Evolutionary conservation across 2,113 vertebrate genomes (phyloP).

Genomic region (Athene cunicularia): DNA sequence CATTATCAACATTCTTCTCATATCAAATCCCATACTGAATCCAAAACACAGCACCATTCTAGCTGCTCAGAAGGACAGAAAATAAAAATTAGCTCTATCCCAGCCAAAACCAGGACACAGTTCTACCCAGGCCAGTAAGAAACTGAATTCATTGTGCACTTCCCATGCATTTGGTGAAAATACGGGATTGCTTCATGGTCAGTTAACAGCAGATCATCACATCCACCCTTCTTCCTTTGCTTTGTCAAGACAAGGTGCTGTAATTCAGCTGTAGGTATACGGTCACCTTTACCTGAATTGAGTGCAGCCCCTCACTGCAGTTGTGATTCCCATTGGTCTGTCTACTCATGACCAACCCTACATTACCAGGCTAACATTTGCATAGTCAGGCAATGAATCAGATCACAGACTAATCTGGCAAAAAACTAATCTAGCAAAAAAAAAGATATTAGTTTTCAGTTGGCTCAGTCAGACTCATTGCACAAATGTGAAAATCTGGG

Average conservation of each 20-base stretch:
- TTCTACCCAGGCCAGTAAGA: background rate
- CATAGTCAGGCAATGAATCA: background rate
- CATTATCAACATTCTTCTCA: too few species aligned
- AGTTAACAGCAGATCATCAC: background rate
- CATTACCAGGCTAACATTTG: background rate
- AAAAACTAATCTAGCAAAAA: background rate
- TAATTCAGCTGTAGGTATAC: background rate
- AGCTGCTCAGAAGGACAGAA: too few species aligned
- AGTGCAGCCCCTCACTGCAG: background rate
- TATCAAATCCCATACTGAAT: too few species aligned
- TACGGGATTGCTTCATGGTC: background rate
- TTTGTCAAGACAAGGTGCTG: background rate
- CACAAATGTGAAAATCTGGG: background rate
- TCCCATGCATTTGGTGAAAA: background rate
- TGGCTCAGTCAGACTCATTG: background rate
- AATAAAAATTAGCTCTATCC: too few species aligned
- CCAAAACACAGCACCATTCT: too few species aligned
- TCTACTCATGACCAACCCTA: background rate
- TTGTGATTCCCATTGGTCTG: background rate
- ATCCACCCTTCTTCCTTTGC: background rate
- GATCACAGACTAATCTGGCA: background rate
- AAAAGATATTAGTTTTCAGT: background rate
- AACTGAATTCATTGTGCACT: background rate
- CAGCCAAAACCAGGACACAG: too few species aligned
- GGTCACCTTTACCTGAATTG: background rate